Evolutionary conservation across 2,113 vertebrate genomes (phyloP), one percentile per base, ranked within the genome.

Genomic region (Paraplagusia blochii): DNA sequence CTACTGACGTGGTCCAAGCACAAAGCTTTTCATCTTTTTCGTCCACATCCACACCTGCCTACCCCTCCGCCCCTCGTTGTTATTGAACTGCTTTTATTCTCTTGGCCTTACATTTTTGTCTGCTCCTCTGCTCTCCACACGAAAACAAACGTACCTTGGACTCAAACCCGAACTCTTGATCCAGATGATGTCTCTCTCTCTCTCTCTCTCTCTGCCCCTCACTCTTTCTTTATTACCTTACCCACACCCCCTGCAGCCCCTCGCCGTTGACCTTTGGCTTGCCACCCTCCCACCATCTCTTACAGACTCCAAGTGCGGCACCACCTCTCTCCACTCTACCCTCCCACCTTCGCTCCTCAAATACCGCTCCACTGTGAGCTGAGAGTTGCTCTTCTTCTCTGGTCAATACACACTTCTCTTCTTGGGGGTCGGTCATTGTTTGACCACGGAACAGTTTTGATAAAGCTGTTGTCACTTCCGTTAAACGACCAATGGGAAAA

Each of bases 91-190:
- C 72, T 60, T 77, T 71, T 61, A 67, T 72, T 77, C 70, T 77
- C 52, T 66, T 35, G 34, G 76, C 65, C 56, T 70, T 44, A 61
- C 42, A 44, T 66, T 74, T 74, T 65, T 56, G 5, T 39, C 66
- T 44, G 54, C 63, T 63, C 66, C 63, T 53, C 63, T 56, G 50
- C 83, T 74, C 84, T 81, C 76, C 55, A 48, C 55, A 79, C 72
- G 95, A 97, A 98, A 99, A 98, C 95, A 98, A 93, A 94, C 92
- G 91, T 89, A 92, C 92, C 93, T 95, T 93, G 93, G 92, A 94
- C 93, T 93, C 90, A 92, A 95, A 93, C 90, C 90, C n/a, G n/a
- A 88, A 88, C 90, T 93, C 88, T 90, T 90, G 88, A 92, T 95
- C 94, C 95, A 97, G 95, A 96, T 96, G 94, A 93, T 85, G 90